Evolutionary conservation across 1,140 invertebrate species (phyloP).

Genomic region (Drosophila nebulosa): DNA sequence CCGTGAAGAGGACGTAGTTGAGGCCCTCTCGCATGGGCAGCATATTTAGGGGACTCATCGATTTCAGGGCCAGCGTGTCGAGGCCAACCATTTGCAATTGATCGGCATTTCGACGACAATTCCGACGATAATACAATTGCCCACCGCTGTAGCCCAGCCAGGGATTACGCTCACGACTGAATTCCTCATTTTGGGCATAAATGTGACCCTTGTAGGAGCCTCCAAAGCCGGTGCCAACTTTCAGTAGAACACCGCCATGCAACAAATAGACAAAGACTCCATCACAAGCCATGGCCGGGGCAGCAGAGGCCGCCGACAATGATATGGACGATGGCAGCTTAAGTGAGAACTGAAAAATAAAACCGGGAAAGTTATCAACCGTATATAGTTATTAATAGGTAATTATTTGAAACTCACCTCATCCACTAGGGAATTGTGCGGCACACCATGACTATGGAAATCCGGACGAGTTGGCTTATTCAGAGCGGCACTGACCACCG

Average conservation of each 20-base stretch:
- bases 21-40: conserved; percentile 70
- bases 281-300: conserved; percentile 89
- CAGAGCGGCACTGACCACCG: conserved; percentile 92
- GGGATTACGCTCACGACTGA: conserved; percentile 87
- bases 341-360: conserved; percentile 48
- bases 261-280: conserved; percentile 93
- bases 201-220: conserved; percentile 94
- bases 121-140: conserved; percentile 71
- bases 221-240: conserved; percentile 96
- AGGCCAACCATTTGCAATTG: conserved; percentile 74
- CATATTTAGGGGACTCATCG: conserved; percentile 70
- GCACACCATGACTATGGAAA: conserved; percentile 94
- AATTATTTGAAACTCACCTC: too few species aligned
- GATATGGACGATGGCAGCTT: conserved; percentile 32
- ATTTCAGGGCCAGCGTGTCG: conserved; percentile 69
- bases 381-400: too few species aligned
- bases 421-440: conserved; percentile 88
- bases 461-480: conserved; percentile 91
- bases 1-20: conserved; percentile 78
- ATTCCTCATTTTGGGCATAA: conserved; percentile 90
- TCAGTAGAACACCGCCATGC: conserved; percentile 89
- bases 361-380: too few species aligned
- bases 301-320: conserved; percentile 53
- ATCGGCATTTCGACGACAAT: conserved; percentile 68
- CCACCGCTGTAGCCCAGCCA: conserved; percentile 91